Evolutionary conservation across 2,888 invertebrate genomes (phyloP).

Genomic region (Baccha elongata): DNA sequence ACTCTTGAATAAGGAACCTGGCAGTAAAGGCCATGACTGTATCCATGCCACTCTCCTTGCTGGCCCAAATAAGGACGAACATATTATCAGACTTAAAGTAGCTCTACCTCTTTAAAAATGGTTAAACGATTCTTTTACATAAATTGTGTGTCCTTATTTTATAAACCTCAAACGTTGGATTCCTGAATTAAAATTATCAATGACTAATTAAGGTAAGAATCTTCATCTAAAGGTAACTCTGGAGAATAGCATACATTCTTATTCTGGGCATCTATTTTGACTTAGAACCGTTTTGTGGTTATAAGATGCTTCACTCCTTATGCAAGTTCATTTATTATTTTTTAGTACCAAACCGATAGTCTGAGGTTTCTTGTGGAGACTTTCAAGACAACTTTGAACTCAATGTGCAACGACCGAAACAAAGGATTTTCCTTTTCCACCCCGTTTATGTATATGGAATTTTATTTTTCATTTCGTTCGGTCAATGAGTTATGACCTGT

Average conservation of each 20-base stretch:
- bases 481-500: constrained; percentile 71
- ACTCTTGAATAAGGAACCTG: too few species aligned
- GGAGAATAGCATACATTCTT: background rate
- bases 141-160: too few species aligned
- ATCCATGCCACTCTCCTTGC: too few species aligned
- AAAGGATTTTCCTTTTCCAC: constrained; percentile 33
- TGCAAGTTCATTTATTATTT: constrained; percentile 63
- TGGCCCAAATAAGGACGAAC: too few species aligned
- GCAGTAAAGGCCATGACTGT: too few species aligned
- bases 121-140: too few species aligned
- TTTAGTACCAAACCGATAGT: constrained; percentile 59
- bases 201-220: background rate
- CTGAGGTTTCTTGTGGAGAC: constrained; percentile 60
- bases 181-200: too few species aligned
- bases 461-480: constrained; percentile 66
- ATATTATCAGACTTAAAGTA: too few species aligned
- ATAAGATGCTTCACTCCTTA: constrained; percentile 1
- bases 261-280: background rate
- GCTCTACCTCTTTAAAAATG: too few species aligned
- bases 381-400: background rate
- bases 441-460: constrained; percentile 44
- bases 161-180: too few species aligned
- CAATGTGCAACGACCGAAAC: constrained; percentile 61
- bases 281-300: constrained; percentile 58
- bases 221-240: background rate